Conservation (phyloP, 92 coral and sea anemone species). For the Anthopleura xanthogrammica region DNA sequence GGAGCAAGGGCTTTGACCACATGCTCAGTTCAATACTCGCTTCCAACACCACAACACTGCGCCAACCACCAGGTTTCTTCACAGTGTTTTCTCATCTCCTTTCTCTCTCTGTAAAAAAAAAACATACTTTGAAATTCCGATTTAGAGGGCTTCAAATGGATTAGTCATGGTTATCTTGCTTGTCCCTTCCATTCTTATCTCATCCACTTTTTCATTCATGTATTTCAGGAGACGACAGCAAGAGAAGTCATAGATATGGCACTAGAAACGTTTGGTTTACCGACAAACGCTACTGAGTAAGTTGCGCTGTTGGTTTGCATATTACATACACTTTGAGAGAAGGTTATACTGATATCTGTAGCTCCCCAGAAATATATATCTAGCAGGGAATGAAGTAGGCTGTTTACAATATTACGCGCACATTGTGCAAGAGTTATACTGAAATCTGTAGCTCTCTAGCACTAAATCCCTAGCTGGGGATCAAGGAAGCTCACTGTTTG, state of each 20-base stretch:
- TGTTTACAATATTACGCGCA: too few species aligned
- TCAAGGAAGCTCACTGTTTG: background rate
- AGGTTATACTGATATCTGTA: too few species aligned
- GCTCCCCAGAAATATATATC: too few species aligned
- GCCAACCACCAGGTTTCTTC: too few species aligned
- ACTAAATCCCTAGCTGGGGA: too few species aligned
- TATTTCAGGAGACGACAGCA: constrained; percentile 79
- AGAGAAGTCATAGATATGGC: constrained; percentile 91
- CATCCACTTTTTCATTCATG: background rate
- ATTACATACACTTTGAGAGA: background rate
- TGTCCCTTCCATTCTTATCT: background rate
- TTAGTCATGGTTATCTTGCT: background rate
- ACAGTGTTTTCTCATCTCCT: too few species aligned
- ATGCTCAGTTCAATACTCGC: too few species aligned
- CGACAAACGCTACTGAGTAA: constrained; percentile 64
- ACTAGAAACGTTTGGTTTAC: constrained; percentile 81
- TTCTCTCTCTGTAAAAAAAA: too few species aligned
- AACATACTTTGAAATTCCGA: background rate
- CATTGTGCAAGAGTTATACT: too few species aligned
- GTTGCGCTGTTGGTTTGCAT: background rate
- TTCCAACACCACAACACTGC: too few species aligned
- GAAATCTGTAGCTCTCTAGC: too few species aligned
- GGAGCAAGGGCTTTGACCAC: background rate
- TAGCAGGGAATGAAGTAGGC: too few species aligned
- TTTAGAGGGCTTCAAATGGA: background rate